Conservation (phyloP, 2,797 vertebrate species). For the Neosilurus mollespiculum region DNA sequence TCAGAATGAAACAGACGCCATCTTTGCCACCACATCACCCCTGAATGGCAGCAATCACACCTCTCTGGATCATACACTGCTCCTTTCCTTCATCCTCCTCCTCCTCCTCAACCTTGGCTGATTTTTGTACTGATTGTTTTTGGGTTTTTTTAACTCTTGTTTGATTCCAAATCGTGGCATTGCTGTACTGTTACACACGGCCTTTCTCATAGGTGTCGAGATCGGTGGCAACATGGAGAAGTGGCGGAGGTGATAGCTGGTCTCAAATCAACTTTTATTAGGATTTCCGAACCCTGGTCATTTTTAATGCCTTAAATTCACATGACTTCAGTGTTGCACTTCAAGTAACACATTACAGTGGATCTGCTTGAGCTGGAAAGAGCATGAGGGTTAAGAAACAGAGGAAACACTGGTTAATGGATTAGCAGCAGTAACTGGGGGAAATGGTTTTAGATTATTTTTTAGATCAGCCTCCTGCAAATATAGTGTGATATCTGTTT, state of each 20-base stretch:
- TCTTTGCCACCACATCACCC: constrained; percentile 79
- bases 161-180: not conserved
- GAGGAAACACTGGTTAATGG: not conserved
- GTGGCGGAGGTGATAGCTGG: not conserved
- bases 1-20: constrained; percentile 75
- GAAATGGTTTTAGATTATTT: not conserved
- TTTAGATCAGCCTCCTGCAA: not conserved
- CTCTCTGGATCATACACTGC: constrained; percentile 29
- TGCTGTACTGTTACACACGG: not conserved
- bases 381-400: not conserved
- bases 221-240: not conserved
- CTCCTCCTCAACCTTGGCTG: constrained; percentile 49
- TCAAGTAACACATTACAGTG: not conserved
- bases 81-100: constrained; percentile 41
- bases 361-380: too few relatives aligned
- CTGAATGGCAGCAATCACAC: constrained; percentile 63
- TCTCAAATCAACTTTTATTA: not conserved
- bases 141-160: not conserved
- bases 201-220: not conserved
- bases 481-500: not conserved
- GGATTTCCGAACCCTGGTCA: not conserved
- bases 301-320: not conserved
- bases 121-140: not conserved
- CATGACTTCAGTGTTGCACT: not conserved
- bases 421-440: not conserved